Base-by-base conservation (phyloP, 2,888 invertebrate species). In the Amblyjoppa proteus region DNA sequence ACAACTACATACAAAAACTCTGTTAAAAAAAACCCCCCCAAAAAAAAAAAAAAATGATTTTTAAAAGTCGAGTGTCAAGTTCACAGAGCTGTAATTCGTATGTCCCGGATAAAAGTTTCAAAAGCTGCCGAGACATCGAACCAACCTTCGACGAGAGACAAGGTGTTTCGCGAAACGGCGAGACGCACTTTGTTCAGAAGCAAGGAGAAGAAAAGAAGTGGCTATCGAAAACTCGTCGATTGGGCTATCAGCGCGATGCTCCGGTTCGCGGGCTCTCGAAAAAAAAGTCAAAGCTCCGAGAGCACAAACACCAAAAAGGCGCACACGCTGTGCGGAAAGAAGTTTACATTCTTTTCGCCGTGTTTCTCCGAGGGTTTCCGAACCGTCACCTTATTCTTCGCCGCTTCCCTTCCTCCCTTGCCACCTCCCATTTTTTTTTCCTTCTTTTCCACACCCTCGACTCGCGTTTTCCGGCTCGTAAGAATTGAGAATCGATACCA, bases 401-500 rank as follows among this genome's bases (percentile, higher is more conserved):
- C 64, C 38, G 69, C 53, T 76, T 77, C n/a, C 77, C 71, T 68
- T 76, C 64, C 68, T 73, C 70, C 53, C 76, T 13, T 51, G 25
- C 38, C 53, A 68, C 51, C 34, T 20, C 25, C 70, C 53, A 75
- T 56, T 20, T 73, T 76, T 56, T 20, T 73, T 73, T 78, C 28
- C 56, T 75, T 80, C 73, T 68, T 80, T 71, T 83, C 83, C 81
- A 75, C 84, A 68, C 71, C 70, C 75, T 81, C 56, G 16, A 41
- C 68, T 25, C 69, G 64, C 82, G 69, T 86, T 78, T 81, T 86
- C 84, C 77, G 83, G 81, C 83, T 78, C 86, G 88, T 89, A 91
- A 92, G 91, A 92, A 92, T 92, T 91, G 93, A 92, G 91, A 92
- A 92, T 92, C 93, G 92, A 93, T 92, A 92, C 83, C 88, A 85